Conservation (phyloP, 2,113 vertebrate species). For the Polypterus bichir region DNA sequence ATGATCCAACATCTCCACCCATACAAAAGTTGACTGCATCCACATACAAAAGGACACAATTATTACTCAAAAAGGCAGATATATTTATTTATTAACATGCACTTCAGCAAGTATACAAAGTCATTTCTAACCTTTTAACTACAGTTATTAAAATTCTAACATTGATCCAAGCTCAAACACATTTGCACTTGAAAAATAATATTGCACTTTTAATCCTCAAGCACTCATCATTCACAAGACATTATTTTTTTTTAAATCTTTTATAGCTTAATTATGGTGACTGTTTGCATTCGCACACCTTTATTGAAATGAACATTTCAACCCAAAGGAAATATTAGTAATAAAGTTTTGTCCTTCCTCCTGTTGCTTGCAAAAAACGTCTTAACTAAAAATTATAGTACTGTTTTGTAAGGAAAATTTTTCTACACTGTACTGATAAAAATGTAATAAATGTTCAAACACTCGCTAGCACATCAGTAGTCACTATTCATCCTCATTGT, state of each 20-base stretch:
- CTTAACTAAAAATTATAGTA: conserved; percentile 69
- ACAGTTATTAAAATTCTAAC: conserved; percentile 68
- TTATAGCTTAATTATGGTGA: conserved; percentile 44
- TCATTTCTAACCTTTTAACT: conserved; percentile 61
- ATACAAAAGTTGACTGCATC: too few species aligned
- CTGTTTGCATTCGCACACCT: conserved; percentile 47
- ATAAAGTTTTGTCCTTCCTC: conserved; percentile 49
- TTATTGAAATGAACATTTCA: conserved; percentile 52
- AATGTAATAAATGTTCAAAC: conserved; percentile 59
- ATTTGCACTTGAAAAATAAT: conserved; percentile 64
- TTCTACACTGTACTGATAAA: conserved; percentile 77
- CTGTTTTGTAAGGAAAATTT: conserved; percentile 78
- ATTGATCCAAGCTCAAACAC: conserved; percentile 58
- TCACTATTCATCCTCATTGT: conserved; percentile 79
- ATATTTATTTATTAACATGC: conserved; percentile 58
- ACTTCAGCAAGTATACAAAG: conserved; percentile 72
- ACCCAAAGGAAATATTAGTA: conserved; percentile 67
- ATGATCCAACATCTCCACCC: too few species aligned
- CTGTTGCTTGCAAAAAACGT: conserved; percentile 9
- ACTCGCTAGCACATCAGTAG: conserved; percentile 46
- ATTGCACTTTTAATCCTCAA: conserved; percentile 77
- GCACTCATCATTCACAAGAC: conserved; percentile 51
- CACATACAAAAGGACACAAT: conserved; percentile 39
- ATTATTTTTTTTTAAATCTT: conserved; percentile 39
- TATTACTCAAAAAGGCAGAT: conserved; percentile 65